These are phyloP conservation scores for Cantharis lateralis DNA, from an alignment of 2,888 invertebrate species.

Conservation along the genomic window DNA sequence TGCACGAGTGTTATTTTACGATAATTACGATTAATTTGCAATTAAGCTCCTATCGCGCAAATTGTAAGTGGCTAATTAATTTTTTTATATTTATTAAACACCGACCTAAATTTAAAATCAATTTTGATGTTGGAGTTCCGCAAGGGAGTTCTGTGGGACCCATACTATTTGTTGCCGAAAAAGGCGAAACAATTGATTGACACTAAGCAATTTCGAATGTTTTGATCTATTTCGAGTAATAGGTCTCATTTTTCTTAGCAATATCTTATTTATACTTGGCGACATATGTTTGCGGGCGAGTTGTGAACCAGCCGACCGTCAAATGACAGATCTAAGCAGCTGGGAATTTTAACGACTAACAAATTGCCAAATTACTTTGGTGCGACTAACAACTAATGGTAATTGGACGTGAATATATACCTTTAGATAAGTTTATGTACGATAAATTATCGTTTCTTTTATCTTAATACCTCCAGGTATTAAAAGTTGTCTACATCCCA, in stretches of 20 bases:
- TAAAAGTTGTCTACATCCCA: neutral
- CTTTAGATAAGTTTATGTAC: slow-evolving; percentile 31
- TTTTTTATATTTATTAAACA: neutral
- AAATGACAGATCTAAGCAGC: slow-evolving; percentile 58
- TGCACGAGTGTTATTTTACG: neutral
- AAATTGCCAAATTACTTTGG: slow-evolving; percentile 59
- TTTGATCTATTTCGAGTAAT: slow-evolving; percentile 28
- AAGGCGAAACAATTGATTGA: neutral
- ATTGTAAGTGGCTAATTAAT: neutral
- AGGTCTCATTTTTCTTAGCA: slow-evolving; percentile 32
- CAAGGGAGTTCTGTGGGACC: neutral
- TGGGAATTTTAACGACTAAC: slow-evolving; percentile 61
- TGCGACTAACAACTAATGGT: slow-evolving; percentile 53
- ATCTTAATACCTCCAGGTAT: slow-evolving; percentile 2
- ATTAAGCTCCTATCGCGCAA: neutral
- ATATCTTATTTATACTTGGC: slow-evolving; percentile 44
- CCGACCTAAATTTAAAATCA: neutral
- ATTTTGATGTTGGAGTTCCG: neutral
- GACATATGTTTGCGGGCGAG: slow-evolving; percentile 56
- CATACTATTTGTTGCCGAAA: neutral
- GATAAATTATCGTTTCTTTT: slow-evolving; percentile 28
- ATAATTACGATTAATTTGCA: neutral
- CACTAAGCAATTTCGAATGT: neutral
- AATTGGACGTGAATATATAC: slow-evolving; percentile 58
- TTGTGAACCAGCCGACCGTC: slow-evolving; percentile 57